phyloP scores from a whole-genome alignment of 2,888 invertebrate species.

The Galeopsomyia nigrocyanea region DNA sequence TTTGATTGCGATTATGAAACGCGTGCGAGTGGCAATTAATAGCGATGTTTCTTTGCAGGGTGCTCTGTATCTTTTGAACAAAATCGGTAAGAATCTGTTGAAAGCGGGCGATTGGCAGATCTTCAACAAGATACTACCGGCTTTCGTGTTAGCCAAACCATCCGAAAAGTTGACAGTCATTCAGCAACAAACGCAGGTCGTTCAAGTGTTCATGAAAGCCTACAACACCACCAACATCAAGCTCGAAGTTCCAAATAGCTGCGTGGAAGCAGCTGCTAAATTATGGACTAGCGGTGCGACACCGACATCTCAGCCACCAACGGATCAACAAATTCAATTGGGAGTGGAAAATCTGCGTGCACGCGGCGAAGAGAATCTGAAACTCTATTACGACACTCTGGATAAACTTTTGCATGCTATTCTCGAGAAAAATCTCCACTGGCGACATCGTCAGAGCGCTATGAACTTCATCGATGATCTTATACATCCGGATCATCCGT shows the following conservation, averaged over 20 bases:
- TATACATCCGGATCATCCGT: slow-evolving; percentile 79
- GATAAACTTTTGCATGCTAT: slow-evolving; percentile 72
- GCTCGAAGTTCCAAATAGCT: slow-evolving; percentile 72
- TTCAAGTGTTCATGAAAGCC: slow-evolving; percentile 72
- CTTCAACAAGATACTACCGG: slow-evolving; percentile 81
- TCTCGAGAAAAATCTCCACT: slow-evolving; percentile 75
- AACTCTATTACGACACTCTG: slow-evolving; percentile 71
- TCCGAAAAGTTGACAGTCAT: slow-evolving; percentile 89
- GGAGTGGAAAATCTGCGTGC: slow-evolving; percentile 63
- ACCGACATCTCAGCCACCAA: slow-evolving; percentile 65
- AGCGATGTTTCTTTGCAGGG: slow-evolving; percentile 71
- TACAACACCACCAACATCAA: slow-evolving; percentile 73
- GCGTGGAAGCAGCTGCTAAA: slow-evolving; percentile 70
- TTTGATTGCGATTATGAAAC: not conserved
- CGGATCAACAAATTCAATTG: slow-evolving; percentile 63
- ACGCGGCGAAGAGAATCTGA: slow-evolving; percentile 19
- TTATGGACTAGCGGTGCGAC: slow-evolving; percentile 68
- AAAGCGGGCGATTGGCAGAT: slow-evolving; percentile 84
- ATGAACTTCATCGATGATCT: slow-evolving; percentile 80
- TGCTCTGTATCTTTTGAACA: slow-evolving; percentile 80
- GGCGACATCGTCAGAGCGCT: slow-evolving; percentile 85
- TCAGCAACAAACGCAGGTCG: slow-evolving; percentile 71
- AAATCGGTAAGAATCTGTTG: slow-evolving; percentile 70
- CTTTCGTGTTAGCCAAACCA: slow-evolving; percentile 81
- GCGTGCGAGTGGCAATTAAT: not conserved